Percentiles rank a stretch among this genome's conserved stretches.
Conservation (phyloP, 2,888 invertebrate species). For the Megalurothrips usitatus region DNA sequence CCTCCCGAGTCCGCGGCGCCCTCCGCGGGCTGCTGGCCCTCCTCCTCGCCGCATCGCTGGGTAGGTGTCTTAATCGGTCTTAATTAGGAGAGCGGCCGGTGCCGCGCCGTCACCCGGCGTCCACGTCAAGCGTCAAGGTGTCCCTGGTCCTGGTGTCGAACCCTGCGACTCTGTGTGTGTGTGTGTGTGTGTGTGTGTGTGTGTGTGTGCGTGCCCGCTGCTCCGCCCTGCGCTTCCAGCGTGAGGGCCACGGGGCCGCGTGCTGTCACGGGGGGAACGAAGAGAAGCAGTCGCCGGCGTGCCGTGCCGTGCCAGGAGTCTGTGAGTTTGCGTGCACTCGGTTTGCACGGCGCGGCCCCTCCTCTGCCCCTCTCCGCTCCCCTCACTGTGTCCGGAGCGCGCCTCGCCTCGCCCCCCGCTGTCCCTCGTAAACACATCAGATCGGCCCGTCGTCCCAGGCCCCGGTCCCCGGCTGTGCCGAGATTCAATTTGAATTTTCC, state of each 20-base stretch:
- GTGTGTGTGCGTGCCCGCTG: no score
- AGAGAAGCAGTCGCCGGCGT: not conserved
- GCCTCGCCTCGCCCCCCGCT: not conserved
- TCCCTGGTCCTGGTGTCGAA: no score
- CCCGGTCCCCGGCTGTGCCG: not conserved
- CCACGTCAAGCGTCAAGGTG: no score
- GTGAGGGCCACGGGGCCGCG: not conserved
- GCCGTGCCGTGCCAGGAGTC: not conserved
- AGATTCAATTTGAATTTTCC: conserved; percentile 16
- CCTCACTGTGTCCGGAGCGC: not conserved
- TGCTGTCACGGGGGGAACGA: not conserved
- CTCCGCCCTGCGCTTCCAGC: not conserved
- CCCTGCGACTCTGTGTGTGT: no score
- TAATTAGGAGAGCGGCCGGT: no score
- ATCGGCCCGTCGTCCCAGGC: not conserved
- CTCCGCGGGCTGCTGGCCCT: no score
- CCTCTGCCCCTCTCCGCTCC: not conserved
- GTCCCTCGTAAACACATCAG: conserved; percentile 20
- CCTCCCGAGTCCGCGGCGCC: no score
- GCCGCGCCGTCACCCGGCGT: no score
- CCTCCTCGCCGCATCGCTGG: no score
- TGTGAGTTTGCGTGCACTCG: not conserved
- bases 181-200: no score
- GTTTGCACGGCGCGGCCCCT: not conserved
- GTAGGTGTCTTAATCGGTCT: no score